A percentile compares a stretch with the other conserved stretches of the same genome.
Evolutionary conservation across 2,888 invertebrate species (phyloP).

Genomic region (Pristionchus entomophagus): DNA sequence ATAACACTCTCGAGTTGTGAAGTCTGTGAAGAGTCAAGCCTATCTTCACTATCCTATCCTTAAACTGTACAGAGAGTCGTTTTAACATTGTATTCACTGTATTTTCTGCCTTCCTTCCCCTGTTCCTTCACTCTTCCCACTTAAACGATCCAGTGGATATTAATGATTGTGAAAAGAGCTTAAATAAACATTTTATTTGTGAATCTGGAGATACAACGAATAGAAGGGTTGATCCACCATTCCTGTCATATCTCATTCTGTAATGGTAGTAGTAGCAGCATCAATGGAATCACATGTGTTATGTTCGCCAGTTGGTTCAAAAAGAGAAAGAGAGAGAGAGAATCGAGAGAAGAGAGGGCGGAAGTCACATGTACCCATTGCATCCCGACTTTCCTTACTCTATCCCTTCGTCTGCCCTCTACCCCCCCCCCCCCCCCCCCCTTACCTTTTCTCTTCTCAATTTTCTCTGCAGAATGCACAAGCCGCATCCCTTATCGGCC

Average conservation of each 20-base stretch:
- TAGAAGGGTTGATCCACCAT: background rate
- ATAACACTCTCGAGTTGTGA: constrained; percentile 2
- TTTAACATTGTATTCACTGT: constrained; percentile 15
- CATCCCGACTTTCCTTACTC: too few relatives aligned
- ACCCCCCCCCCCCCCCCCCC: too few relatives aligned
- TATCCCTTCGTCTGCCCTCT: too few relatives aligned
- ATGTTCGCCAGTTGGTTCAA: background rate
- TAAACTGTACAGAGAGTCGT: constrained; percentile 21
- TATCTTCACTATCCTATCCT: background rate
- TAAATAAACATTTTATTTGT: constrained; percentile 7
- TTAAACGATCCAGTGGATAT: background rate
- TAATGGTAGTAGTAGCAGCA: background rate
- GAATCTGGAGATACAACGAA: background rate
- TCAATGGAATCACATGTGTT: too few relatives aligned
- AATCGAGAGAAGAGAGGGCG: background rate
- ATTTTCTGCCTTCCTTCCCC: background rate
- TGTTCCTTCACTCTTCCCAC: background rate
- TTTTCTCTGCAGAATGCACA: background rate
- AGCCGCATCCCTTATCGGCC: constrained; percentile 53
- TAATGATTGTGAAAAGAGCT: background rate
- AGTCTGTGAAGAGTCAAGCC: background rate
- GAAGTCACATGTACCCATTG: background rate
- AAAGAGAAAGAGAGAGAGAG: too few relatives aligned
- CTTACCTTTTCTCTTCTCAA: background rate
- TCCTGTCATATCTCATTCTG: background rate